Evolutionary conservation across 2,113 vertebrate species (phyloP).

Genomic region (Diglossa brunneiventris): DNA sequence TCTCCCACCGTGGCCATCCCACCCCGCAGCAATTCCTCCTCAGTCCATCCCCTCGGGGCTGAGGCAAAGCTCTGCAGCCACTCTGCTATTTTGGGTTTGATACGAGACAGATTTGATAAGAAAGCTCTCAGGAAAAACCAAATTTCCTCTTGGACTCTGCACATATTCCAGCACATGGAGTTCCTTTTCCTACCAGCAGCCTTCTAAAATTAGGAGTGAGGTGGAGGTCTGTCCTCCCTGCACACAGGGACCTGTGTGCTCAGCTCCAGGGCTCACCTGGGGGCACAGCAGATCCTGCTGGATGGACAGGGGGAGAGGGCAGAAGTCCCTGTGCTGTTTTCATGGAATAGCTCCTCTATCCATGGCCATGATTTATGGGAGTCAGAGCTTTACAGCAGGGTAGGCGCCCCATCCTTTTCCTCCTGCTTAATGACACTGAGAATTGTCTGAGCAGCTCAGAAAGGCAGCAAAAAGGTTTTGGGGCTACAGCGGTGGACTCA

Average conservation of each 20-base stretch:
- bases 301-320: not conserved
- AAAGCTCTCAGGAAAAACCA: conserved; percentile 62
- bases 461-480: not conserved
- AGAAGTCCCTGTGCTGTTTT: not conserved
- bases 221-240: not conserved
- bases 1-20: not conserved
- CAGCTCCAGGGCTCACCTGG: not conserved
- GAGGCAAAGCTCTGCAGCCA: not conserved
- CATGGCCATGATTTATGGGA: not conserved
- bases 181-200: conserved; percentile 41
- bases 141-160: conserved; percentile 56
- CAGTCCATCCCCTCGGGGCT: not conserved
- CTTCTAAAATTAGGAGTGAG: conserved; percentile 57
- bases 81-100: conserved; percentile 47
- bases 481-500: too few relatives aligned
- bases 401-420: not conserved
- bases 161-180: conserved; percentile 37
- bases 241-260: not conserved
- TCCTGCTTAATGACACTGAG: not conserved
- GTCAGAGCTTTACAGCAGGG: not conserved
- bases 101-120: conserved; percentile 60
- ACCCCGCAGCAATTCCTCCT: not conserved
- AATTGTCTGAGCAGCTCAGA: not conserved
- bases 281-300: not conserved
- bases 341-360: not conserved